Percentiles rank a stretch among this genome's conserved stretches.
phyloP scores from a whole-genome alignment of 92 coral and sea anemone species.

The Nematostella vectensis region DNA sequence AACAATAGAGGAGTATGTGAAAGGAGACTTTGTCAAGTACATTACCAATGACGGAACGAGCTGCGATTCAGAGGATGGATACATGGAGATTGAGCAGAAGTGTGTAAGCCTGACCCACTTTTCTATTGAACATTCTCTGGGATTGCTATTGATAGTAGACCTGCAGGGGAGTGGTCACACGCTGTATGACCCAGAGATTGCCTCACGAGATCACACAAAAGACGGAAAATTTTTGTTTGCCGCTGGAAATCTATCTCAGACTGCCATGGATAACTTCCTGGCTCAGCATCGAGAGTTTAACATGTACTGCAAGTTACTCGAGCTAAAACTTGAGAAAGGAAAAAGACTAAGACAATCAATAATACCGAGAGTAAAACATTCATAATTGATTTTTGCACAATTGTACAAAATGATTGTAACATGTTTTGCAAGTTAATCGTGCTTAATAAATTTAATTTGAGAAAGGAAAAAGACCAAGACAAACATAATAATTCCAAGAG shows the following conservation, averaged over 20 bases:
- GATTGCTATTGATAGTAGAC: slow-evolving; percentile 13
- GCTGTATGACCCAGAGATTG: slow-evolving; percentile 15
- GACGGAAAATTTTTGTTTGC: background rate
- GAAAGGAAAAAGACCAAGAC: too few species aligned
- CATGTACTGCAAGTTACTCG: background rate
- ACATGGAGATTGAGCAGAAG: slow-evolving; percentile 6
- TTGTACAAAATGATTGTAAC: too few species aligned
- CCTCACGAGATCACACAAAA: background rate
- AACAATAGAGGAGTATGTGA: slow-evolving; percentile 23
- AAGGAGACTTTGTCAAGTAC: slow-evolving; percentile 20
- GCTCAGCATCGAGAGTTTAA: background rate
- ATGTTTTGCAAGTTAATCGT: too few species aligned
- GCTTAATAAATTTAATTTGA: too few species aligned
- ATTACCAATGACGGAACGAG: slow-evolving; percentile 20
- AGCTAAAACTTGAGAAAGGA: background rate
- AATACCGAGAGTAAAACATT: too few species aligned
- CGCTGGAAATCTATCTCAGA: background rate
- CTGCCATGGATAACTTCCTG: background rate
- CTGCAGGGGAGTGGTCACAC: slow-evolving; percentile 29
- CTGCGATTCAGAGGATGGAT: slow-evolving; percentile 6
- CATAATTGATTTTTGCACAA: too few species aligned
- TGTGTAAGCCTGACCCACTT: slow-evolving; percentile 32
- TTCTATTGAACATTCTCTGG: slow-evolving; percentile 10
- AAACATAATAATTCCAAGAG: too few species aligned
- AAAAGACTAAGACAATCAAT: too few species aligned